A percentile compares a stretch with the other conserved stretches of the same genome.
Conservation (phyloP, 53 echinoderm and acorn worm genomes). For the Luidia sarsii region DNA sequence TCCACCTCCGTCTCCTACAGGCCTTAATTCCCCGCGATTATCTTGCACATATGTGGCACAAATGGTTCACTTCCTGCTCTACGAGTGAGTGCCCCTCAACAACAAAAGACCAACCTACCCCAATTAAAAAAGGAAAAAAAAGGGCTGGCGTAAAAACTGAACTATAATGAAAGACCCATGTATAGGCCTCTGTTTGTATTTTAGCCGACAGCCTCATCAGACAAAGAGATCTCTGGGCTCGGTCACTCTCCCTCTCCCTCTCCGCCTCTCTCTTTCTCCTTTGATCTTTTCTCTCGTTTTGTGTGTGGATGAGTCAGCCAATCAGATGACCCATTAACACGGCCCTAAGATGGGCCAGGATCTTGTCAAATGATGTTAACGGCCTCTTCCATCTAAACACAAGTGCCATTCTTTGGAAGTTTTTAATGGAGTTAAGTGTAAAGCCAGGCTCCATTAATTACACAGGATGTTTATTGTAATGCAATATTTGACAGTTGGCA, state of each 20-base stretch:
- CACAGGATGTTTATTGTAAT: conserved; percentile 56
- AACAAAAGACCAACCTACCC: conserved; percentile 40
- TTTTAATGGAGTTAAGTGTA: conserved; percentile 34
- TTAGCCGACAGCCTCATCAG: conserved; percentile 39
- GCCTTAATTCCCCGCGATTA: conserved; percentile 46
- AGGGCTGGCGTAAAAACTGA: no score
- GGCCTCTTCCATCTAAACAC: conserved; percentile 30
- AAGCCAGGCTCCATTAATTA: conserved; percentile 51
- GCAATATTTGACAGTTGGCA: conserved; percentile 52
- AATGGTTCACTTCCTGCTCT: conserved; percentile 49
- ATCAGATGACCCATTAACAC: conserved; percentile 54
- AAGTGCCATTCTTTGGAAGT: conserved; percentile 49
- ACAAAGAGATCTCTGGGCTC: conserved; percentile 27
- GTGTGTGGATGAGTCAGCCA: conserved; percentile 47
- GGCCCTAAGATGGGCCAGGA: conserved; percentile 43
- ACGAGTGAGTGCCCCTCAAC: conserved; percentile 28
- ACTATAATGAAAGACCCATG: conserved; percentile 33
- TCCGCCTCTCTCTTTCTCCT: neutral
- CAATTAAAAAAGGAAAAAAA: conserved; percentile 49
- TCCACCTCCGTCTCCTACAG: conserved; percentile 36
- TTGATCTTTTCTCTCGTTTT: neutral
- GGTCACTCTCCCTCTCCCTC: neutral
- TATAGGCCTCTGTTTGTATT: conserved; percentile 24
- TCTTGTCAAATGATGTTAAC: conserved; percentile 49
- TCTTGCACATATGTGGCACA: conserved; percentile 52